phyloP scores from a whole-genome alignment of 37 sponge, comb jelly and placozoan genomes.

The Amphimedon queenslandica region DNA sequence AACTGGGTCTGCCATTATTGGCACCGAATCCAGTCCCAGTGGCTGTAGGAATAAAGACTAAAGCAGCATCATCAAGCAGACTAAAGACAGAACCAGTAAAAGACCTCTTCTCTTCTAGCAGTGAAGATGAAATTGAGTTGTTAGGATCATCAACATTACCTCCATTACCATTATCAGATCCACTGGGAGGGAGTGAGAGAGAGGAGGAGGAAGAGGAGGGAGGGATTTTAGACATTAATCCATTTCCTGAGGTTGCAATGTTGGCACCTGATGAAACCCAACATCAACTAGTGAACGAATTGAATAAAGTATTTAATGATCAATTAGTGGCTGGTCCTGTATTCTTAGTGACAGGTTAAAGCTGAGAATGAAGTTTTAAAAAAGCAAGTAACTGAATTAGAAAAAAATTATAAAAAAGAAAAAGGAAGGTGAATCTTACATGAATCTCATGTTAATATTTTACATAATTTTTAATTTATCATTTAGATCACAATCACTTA shows the following conservation, averaged over 20 bases:
- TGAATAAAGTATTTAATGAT: background rate
- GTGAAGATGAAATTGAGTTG: too few species aligned
- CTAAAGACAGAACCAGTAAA: too few species aligned
- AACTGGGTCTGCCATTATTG: background rate
- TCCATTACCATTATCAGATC: too few species aligned
- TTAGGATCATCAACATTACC: too few species aligned
- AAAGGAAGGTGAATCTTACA: slow-evolving; percentile 48
- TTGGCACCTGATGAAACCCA: background rate
- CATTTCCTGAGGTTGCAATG: background rate
- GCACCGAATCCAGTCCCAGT: background rate
- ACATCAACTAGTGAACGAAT: background rate
- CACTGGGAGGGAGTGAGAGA: background rate
- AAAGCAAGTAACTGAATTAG: slow-evolving; percentile 12
- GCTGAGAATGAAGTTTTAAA: slow-evolving; percentile 55
- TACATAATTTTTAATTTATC: too few species aligned
- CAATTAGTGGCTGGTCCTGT: too few species aligned
- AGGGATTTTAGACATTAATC: background rate
- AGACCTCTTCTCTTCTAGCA: too few species aligned
- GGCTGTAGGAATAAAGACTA: background rate
- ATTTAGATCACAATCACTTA: slow-evolving; percentile 43
- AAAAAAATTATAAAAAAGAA: slow-evolving; percentile 28
- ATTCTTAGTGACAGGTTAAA: slow-evolving; percentile 5
- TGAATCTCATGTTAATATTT: too few species aligned
- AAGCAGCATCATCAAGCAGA: too few species aligned
- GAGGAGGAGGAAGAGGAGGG: slow-evolving; percentile 6